A percentile compares a stretch with the other conserved stretches of the same genome.
phyloP scores from a whole-genome alignment of 1,140 invertebrate species.

The Hormaphis cornu region DNA sequence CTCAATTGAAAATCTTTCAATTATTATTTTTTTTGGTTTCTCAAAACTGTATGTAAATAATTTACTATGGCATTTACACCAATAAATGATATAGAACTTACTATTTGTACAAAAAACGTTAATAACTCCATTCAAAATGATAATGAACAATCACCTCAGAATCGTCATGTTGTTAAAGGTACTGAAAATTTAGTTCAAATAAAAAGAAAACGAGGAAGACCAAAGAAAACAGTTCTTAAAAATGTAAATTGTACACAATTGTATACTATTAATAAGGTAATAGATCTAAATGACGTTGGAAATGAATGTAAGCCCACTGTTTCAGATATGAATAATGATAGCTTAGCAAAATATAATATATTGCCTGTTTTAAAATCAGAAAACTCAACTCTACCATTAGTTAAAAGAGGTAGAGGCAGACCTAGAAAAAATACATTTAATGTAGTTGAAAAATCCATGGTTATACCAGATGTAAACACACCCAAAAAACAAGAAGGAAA shows the following conservation, averaged over 20 bases:
- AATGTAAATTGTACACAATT: background rate
- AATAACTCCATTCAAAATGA: background rate
- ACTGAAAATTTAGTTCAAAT: background rate
- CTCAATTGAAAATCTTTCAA: too few species aligned
- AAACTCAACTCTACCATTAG: background rate
- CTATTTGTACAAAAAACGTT: background rate
- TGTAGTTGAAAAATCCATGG: background rate
- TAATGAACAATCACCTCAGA: too few species aligned
- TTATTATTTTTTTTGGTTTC: background rate
- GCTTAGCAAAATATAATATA: background rate
- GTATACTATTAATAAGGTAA: too few species aligned
- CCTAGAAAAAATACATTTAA: background rate
- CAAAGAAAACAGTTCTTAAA: background rate
- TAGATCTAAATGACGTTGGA: too few species aligned
- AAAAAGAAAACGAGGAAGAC: conserved; percentile 19
- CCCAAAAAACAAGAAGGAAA: background rate
- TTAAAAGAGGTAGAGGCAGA: conserved; percentile 1
- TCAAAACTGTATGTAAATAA: background rate
- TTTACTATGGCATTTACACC: background rate
- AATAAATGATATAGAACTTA: background rate
- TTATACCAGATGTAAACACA: background rate
- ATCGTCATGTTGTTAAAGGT: background rate
- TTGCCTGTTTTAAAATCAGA: background rate
- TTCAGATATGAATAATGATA: background rate
- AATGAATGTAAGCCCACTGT: too few species aligned